Conservation (phyloP, 1,140 invertebrate genomes). For the Harpegnathos saltator region DNA sequence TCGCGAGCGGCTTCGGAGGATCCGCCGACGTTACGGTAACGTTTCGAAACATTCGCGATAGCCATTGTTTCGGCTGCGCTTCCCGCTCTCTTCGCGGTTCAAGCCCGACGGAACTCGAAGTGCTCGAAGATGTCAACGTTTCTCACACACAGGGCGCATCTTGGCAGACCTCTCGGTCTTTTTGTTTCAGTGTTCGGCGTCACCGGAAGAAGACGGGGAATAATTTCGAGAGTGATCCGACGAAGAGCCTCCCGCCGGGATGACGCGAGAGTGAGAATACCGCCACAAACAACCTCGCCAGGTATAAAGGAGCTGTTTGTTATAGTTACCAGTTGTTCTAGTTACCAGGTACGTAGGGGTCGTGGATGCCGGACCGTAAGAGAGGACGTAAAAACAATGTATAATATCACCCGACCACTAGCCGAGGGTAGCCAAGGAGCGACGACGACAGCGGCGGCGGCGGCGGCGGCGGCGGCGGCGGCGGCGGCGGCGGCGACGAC, state of each 20-base stretch:
- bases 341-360: constrained; percentile 74
- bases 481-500: constrained; percentile 31
- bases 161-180: not conserved
- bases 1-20: constrained; percentile 23
- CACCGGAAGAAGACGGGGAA: not conserved
- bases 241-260: not conserved
- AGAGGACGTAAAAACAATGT: constrained; percentile 80
- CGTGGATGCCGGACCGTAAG: constrained; percentile 59
- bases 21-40: constrained; percentile 44
- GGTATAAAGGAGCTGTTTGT: constrained; percentile 73
- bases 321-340: constrained; percentile 78
- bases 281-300: constrained; percentile 27
- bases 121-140: not conserved
- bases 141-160: not conserved
- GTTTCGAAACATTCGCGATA: constrained; percentile 1
- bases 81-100: not conserved
- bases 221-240: constrained; percentile 26
- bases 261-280: not conserved
- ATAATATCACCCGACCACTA: constrained; percentile 73
- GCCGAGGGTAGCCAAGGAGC: constrained; percentile 51
- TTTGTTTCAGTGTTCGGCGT: not conserved
- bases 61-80: not conserved
- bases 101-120: not conserved
- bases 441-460: constrained; percentile 34
- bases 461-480: constrained; percentile 21